phyloP scores from a whole-genome alignment of 2,113 vertebrate species.

The Geothlypis trichas region DNA sequence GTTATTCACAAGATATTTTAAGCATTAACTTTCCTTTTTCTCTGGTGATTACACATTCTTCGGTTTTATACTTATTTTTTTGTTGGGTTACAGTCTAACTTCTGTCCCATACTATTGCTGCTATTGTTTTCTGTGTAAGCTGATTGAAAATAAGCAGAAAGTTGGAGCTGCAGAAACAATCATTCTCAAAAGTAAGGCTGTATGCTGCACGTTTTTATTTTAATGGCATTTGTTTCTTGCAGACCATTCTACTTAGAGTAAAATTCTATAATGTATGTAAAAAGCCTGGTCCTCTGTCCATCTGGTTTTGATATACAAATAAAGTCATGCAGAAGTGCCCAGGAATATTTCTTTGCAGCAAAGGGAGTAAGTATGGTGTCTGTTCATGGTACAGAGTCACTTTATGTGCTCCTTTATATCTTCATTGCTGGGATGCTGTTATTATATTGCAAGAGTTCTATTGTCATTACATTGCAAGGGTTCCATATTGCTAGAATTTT shows the following conservation, averaged over 20 bases:
- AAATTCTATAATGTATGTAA: neutral
- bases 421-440: neutral
- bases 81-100: neutral
- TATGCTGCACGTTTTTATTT: neutral
- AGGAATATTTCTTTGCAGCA: neutral
- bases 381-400: neutral
- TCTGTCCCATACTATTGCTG: neutral
- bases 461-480: no score
- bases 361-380: neutral
- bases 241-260: neutral
- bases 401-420: neutral
- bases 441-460: no score
- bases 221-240: neutral
- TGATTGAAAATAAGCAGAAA: neutral
- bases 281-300: neutral
- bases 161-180: neutral
- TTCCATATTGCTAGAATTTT: no score
- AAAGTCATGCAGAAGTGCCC: neutral
- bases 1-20: neutral
- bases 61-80: neutral
- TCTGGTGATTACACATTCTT: neutral
- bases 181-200: neutral
- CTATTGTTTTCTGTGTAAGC: neutral
- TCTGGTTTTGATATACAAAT: neutral
- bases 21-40: neutral